These are phyloP conservation scores for Blomia tropicalis DNA, from an alignment of 2,888 invertebrate genomes.

Conservation along the genomic window DNA sequence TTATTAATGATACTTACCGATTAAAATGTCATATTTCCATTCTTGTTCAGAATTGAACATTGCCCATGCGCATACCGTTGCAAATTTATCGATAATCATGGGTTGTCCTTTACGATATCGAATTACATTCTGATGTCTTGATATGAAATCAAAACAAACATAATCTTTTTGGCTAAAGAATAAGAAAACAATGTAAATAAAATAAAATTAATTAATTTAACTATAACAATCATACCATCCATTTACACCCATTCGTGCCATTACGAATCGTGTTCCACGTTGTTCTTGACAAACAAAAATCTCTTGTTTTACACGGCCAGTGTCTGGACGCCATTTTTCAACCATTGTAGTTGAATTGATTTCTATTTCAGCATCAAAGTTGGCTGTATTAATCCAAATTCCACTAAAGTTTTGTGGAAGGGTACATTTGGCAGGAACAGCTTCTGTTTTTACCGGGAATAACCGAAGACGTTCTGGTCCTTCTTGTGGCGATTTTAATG, in stretches of 20 bases:
- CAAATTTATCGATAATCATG: constrained; percentile 72
- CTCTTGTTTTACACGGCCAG: constrained; percentile 56
- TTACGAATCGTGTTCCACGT: constrained; percentile 67
- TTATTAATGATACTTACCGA: constrained; percentile 44
- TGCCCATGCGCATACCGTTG: constrained; percentile 85
- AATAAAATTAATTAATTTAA: background rate
- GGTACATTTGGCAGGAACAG: constrained; percentile 74
- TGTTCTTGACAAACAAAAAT: constrained; percentile 87
- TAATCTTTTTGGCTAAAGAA: constrained; percentile 74
- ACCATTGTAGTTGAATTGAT: constrained; percentile 93
- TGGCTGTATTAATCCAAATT: constrained; percentile 91
- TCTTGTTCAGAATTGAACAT: constrained; percentile 65
- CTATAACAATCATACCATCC: constrained; percentile 49
- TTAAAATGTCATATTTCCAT: constrained; percentile 72
- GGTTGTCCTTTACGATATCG: constrained; percentile 53
- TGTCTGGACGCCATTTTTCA: constrained; percentile 85
- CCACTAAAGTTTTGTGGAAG: constrained; percentile 85
- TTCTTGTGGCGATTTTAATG: constrained; percentile 76
- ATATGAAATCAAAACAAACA: constrained; percentile 87
- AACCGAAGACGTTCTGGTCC: constrained; percentile 74
- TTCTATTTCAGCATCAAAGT: constrained; percentile 78
- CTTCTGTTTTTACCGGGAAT: constrained; percentile 53
- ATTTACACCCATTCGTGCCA: constrained; percentile 88
- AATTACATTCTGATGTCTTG: constrained; percentile 85
- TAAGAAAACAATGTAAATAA: background rate